Evolutionary conservation across 2,113 vertebrate genomes (phyloP).

Genomic region (Willisornis vidua): DNA sequence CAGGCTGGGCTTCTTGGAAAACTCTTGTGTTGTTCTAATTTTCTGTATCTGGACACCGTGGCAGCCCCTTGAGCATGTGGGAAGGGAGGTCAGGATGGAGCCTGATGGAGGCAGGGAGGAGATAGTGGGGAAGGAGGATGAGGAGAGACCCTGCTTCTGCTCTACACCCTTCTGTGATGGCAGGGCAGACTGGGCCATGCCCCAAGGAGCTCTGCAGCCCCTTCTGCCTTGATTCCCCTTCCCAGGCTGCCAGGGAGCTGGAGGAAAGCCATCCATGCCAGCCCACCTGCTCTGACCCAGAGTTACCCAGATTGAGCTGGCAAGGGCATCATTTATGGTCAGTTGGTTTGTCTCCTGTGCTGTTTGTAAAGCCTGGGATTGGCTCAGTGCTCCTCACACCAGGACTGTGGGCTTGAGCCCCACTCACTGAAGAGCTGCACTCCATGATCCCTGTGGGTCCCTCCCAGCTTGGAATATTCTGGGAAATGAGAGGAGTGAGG

Average conservation of each 20-base stretch:
- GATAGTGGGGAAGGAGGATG: neutral
- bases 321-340: neutral
- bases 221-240: neutral
- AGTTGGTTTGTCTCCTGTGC: neutral
- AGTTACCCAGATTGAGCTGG: neutral
- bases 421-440: neutral
- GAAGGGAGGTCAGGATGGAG: neutral
- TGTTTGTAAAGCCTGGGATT: neutral
- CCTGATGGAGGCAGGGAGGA: neutral
- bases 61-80: neutral
- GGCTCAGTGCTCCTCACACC: neutral
- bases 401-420: neutral
- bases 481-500: neutral
- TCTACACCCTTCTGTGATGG: neutral
- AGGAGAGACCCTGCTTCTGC: neutral
- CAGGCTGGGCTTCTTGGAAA: neutral
- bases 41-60: fast-evolving
- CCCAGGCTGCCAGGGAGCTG: neutral
- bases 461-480: neutral
- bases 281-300: neutral
- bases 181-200: fast-evolving
- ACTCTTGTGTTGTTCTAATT: neutral
- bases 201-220: neutral
- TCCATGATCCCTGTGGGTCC: neutral
- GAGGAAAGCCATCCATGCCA: neutral